These are phyloP conservation scores for Cordilura impudica DNA, from an alignment of 2,888 invertebrate genomes.

Conservation along the genomic window DNA sequence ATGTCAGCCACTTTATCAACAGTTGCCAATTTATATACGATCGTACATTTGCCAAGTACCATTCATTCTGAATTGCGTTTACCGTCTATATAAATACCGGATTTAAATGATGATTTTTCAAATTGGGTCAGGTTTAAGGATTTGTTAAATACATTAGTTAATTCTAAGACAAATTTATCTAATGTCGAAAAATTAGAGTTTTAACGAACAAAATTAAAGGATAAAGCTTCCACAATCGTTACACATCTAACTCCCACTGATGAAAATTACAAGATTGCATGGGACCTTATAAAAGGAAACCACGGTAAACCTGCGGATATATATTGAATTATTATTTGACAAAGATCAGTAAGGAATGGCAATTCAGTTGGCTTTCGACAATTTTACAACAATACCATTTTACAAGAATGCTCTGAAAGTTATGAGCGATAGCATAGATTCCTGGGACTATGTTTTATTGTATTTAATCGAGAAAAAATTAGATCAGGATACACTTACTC, in stretches of 20 bases:
- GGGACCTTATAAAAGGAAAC: conserved; percentile 32
- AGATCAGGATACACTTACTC: no score
- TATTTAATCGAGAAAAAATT: no score
- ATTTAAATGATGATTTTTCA: conserved; percentile 6
- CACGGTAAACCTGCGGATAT: no score
- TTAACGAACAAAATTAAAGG: conserved; percentile 28
- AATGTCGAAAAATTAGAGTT: conserved; percentile 40
- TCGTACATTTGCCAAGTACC: neutral
- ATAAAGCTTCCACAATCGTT: conserved; percentile 19
- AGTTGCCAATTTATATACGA: neutral
- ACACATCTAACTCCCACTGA: conserved; percentile 48
- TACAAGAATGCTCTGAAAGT: no score
- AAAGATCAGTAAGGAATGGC: no score
- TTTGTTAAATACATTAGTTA: conserved; percentile 33
- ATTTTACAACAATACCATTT: no score
- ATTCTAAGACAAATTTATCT: conserved; percentile 19
- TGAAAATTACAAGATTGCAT: conserved; percentile 44
- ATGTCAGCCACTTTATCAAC: neutral
- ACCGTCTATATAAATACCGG: conserved; percentile 34
- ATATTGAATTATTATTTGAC: no score
- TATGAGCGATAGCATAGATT: no score
- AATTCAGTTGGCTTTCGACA: no score
- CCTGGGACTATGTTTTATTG: no score
- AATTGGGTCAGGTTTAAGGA: conserved; percentile 38
- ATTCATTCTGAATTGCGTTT: neutral